phyloP scores from a whole-genome alignment of 2,797 vertebrate genomes.

The Apodemus agrarius region DNA sequence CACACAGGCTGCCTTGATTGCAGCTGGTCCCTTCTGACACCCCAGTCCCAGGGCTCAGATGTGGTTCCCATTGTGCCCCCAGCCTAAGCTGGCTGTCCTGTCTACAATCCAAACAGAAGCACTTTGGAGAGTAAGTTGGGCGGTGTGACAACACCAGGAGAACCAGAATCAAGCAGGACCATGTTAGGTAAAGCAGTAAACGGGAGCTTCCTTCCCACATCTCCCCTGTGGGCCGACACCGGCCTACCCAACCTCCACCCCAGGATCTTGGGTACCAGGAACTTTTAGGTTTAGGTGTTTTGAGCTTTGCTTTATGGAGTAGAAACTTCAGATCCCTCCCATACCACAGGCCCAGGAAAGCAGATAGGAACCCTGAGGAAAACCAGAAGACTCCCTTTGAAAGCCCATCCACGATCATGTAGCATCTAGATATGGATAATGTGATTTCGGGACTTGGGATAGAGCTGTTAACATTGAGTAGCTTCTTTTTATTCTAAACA shows the following conservation, averaged over 20 bases:
- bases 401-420: neutral
- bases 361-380: neutral
- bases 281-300: neutral
- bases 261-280: neutral
- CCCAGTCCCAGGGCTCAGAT: neutral
- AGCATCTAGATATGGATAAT: neutral
- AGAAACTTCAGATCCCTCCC: neutral
- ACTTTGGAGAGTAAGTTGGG: neutral
- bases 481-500: neutral
- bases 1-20: neutral
- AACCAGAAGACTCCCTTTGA: neutral
- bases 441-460: neutral
- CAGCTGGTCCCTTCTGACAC: neutral
- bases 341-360: neutral
- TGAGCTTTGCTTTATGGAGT: neutral
- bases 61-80: conserved; percentile 17
- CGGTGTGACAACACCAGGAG: neutral
- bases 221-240: neutral
- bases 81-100: neutral
- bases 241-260: neutral
- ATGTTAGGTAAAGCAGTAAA: neutral
- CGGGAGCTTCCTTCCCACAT: neutral
- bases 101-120: conserved; percentile 4
- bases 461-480: neutral
- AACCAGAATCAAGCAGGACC: neutral